These are phyloP conservation scores for Chloroclystis v-ata DNA, from an alignment of 2,888 invertebrate genomes.

Conservation along the genomic window DNA sequence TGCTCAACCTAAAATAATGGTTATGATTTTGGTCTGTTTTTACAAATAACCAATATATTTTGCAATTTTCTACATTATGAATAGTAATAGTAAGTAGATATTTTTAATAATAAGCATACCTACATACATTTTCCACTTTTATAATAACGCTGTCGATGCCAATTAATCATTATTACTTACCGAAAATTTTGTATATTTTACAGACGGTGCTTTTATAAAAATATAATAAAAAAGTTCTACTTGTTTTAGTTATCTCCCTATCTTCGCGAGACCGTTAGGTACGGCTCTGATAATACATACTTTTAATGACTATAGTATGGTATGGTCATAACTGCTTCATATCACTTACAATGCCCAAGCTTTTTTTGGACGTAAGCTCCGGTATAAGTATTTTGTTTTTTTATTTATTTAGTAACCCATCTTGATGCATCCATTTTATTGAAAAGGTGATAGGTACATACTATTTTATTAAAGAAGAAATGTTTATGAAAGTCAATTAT, in stretches of 20 bases:
- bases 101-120: conserved; percentile 46
- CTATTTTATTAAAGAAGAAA: too few relatives aligned
- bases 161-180: conserved; percentile 66
- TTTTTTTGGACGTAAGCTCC: too few relatives aligned
- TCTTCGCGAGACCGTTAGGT: too few relatives aligned
- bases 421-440: too few relatives aligned
- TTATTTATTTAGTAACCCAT: too few relatives aligned
- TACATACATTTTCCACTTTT: conserved; percentile 55
- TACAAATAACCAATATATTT: conserved; percentile 29
- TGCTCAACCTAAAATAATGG: conserved; percentile 58
- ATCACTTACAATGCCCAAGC: too few relatives aligned
- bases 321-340: too few relatives aligned
- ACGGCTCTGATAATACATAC: too few relatives aligned
- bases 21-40: conserved; percentile 38
- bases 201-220: conserved; percentile 78
- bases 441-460: too few relatives aligned
- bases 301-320: too few relatives aligned
- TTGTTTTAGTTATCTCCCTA: conserved; percentile 22
- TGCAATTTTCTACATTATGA: not conserved
- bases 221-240: conserved; percentile 43
- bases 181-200: conserved; percentile 73
- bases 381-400: too few relatives aligned
- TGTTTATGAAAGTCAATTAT: too few relatives aligned
- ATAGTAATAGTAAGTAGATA: conserved; percentile 36
- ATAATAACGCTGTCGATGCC: conserved; percentile 64